Conservation (phyloP, 2,888 invertebrate genomes). For the Acanthosepion esculentum region DNA sequence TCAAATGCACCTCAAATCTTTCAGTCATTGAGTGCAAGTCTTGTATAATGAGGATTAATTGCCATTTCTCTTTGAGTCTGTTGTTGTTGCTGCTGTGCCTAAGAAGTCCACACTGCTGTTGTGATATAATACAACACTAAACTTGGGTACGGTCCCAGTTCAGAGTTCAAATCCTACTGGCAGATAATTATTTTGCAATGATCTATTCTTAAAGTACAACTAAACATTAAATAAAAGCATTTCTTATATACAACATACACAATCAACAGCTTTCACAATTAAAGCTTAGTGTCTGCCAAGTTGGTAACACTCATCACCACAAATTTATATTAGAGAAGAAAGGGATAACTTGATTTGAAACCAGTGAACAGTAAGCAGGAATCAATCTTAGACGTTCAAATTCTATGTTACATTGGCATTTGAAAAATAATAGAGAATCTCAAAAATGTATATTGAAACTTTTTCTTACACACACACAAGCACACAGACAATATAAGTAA, state of each 20-base stretch:
- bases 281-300: background rate
- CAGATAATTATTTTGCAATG: background rate
- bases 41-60: background rate
- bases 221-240: background rate
- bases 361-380: background rate
- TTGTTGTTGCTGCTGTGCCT: background rate
- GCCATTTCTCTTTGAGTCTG: background rate
- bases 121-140: background rate
- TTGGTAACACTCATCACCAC: background rate
- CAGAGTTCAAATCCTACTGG: constrained; percentile 33
- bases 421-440: too few relatives aligned
- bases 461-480: too few relatives aligned
- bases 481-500: too few relatives aligned
- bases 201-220: constrained; percentile 13
- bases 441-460: too few relatives aligned
- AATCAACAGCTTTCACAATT: background rate
- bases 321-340: background rate
- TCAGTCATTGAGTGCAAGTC: background rate
- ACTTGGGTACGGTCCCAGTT: constrained; percentile 14
- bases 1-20: background rate
- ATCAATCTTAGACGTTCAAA: background rate
- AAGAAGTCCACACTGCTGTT: background rate
- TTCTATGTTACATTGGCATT: too few relatives aligned
- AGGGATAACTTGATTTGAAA: background rate
- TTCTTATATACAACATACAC: background rate